Base-by-base conservation (phyloP, 2,113 vertebrate species). In the Microcebus tavaratra region DNA sequence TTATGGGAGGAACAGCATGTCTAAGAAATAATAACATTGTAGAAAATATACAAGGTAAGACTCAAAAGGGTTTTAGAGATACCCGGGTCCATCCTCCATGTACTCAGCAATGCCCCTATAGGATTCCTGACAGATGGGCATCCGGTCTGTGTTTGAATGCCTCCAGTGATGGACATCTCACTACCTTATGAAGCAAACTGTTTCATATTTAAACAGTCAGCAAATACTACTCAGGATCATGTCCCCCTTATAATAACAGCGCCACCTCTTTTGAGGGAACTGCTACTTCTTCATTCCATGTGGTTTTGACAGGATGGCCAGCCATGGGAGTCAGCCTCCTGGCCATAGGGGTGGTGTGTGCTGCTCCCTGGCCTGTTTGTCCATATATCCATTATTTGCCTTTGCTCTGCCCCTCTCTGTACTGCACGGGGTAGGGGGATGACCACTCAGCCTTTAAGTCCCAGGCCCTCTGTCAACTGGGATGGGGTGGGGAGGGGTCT, bases 1-100 rank as follows among this genome's bases (percentile, higher is more conserved):
- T 96, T 97, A 10, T 80, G 93, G 97, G 91, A 98, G 61, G 36
- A 59, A 95, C 55, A 65, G 3, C 53, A 29, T 68, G 45, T 88
- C 81, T 97, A 83, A 95, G 97, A 97, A 73, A 83, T 81, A 92
- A 93, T 55, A 48, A 65, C 36, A 39, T 14, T 65, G 15, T 45
- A 70, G 45, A 81, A 84, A 97, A 84, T 76, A n/a, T 14, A 55
- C 34, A 72, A 81, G 86, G 18, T 78, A 70, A 82, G 36, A 53
- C 83, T 13, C 4, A 6, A 76, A 39, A 80, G 29, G 6, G 23
- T 76, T 63, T 94, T 61, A 78, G 31, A 55, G 67, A 68, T 13
- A 39, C 36, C 72, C 18, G 13, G 23, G 5, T 50, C 68, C 57
- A n/a, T 57, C 34, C 79, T 80, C 81, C 9, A 12, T 39, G n/a